These are phyloP conservation scores for Podargus strigoides DNA, from an alignment of 2,797 vertebrate species.

Conservation along the genomic window DNA sequence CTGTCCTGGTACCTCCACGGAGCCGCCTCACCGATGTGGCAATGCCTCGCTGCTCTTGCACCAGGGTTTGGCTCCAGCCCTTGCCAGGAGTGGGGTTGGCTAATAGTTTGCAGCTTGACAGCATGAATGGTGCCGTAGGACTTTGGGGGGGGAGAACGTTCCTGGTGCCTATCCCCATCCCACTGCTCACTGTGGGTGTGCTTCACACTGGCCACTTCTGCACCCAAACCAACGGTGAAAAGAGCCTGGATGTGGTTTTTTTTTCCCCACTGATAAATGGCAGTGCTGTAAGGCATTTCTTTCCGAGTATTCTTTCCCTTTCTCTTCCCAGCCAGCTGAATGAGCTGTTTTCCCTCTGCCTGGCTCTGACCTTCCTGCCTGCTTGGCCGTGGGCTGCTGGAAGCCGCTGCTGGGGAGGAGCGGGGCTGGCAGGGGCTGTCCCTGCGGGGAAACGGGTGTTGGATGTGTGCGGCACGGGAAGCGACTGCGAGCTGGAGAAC, in stretches of 20 bases:
- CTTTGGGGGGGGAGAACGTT: not conserved
- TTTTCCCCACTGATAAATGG: not conserved
- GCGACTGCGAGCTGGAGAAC: not conserved
- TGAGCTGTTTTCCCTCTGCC: not conserved
- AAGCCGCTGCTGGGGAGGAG: not conserved
- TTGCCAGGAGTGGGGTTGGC: conserved; percentile 25
- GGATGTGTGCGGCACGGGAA: conserved; percentile 19
- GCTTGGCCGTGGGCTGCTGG: not conserved
- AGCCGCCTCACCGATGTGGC: conserved; percentile 1
- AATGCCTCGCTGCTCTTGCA: conserved; percentile 16
- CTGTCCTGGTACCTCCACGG: not conserved
- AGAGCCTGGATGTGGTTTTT: not conserved
- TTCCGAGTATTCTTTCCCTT: conserved; percentile 54
- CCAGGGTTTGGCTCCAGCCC: conserved; percentile 13
- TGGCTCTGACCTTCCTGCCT: conserved; percentile 32
- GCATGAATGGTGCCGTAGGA: not conserved
- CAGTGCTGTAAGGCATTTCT: conserved; percentile 6
- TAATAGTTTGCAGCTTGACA: not conserved
- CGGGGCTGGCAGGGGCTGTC: no score
- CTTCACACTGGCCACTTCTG: fast-evolving
- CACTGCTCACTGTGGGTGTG: fast-evolving
- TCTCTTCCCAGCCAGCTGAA: not conserved
- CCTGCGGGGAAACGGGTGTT: not conserved
- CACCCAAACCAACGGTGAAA: fast-evolving
- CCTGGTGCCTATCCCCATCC: not conserved